phyloP scores from a whole-genome alignment of 1,140 invertebrate genomes.

The Phortica variegata region DNA sequence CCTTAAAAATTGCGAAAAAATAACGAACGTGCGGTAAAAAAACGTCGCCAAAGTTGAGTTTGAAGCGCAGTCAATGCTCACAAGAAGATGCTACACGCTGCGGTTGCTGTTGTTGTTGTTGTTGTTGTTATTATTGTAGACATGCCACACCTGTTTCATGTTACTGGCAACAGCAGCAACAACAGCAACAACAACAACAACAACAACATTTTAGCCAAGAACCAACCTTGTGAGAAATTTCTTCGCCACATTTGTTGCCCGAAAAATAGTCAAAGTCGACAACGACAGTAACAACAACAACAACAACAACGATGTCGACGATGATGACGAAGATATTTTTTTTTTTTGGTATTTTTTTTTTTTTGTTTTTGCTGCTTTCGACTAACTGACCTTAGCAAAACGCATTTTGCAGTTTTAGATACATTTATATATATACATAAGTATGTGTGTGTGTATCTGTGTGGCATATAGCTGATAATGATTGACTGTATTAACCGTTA shows the following conservation, averaged over 20 bases:
- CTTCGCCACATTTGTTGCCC: conserved; percentile 3
- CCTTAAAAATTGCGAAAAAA: conserved; percentile 48
- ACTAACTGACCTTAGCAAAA: conserved; percentile 41
- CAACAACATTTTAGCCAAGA: conserved; percentile 17
- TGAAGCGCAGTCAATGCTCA: no score
- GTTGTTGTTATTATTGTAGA: conserved; percentile 25
- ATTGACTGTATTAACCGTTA: conserved; percentile 56
- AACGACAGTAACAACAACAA: no score
- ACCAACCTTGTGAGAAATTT: conserved; percentile 43
- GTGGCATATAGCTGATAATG: conserved; percentile 37
- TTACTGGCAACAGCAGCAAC: conserved; percentile 29
- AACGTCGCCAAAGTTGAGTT: conserved; percentile 43
- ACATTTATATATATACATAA: not conserved
- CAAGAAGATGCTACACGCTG: conserved; percentile 28
- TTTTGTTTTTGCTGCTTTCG: no score
- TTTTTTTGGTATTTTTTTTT: conserved; percentile 39
- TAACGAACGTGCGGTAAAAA: conserved; percentile 56
- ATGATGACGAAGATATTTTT: no score
- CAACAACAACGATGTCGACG: no score
- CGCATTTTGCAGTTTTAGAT: conserved; percentile 25
- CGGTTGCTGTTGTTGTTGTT: conserved; percentile 10
- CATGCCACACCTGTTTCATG: conserved; percentile 56
- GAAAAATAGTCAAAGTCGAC: no score
- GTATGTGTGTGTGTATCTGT: not conserved
- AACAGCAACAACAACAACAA: conserved; percentile 16